Conservation (phyloP, 2,797 vertebrate genomes). For the Avahi laniger region DNA sequence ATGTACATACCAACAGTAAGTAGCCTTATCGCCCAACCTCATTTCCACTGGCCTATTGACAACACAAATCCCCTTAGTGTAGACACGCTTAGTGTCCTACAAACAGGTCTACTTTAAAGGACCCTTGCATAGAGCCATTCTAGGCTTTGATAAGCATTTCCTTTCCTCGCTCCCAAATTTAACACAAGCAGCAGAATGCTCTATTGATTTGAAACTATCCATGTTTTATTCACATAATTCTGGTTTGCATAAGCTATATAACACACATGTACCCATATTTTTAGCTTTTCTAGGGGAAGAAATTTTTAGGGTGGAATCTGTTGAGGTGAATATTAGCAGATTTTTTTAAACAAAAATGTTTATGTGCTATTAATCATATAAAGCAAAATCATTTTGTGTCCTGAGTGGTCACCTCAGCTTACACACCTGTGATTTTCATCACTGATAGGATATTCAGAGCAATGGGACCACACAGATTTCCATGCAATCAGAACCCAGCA, state of each 20-base stretch:
- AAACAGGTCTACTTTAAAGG: not conserved
- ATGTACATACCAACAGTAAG: not conserved
- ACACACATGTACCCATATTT: not conserved
- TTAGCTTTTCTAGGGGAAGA: not conserved
- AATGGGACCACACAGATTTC: not conserved
- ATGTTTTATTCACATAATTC: not conserved
- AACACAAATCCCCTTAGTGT: not conserved
- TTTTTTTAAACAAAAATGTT: not conserved
- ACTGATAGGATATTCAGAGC: not conserved
- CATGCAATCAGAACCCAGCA: not conserved
- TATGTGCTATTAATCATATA: not conserved
- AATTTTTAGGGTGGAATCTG: not conserved
- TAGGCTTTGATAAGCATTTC: not conserved
- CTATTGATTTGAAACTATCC: not conserved
- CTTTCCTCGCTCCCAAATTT: not conserved
- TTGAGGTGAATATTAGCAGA: not conserved
- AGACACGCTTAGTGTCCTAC: not conserved
- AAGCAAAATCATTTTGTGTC: not conserved
- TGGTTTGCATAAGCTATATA: not conserved
- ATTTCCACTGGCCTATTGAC: not conserved
- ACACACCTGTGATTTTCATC: not conserved
- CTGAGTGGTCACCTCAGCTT: not conserved
- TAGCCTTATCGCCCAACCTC: not conserved
- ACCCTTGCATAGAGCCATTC: too few species aligned
- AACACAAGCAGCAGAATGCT: not conserved